Base-by-base conservation (phyloP, 37 sponge, comb jelly and placozoan species). In the Spongilla lacustris region DNA sequence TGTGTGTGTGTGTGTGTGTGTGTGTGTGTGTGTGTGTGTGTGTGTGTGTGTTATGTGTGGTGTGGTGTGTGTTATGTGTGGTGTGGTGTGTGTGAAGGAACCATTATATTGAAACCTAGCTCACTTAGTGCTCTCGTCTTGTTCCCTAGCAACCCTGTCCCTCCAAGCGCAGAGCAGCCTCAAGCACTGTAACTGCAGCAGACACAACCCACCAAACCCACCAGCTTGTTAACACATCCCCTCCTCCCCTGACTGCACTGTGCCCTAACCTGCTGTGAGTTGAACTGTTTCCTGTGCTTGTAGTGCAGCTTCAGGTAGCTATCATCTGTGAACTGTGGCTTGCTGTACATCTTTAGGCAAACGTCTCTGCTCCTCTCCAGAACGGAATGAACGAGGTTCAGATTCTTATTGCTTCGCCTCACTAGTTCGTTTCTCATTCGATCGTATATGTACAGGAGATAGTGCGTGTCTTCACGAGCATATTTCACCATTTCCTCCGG, bases 401-500 rank as follows among this genome's bases (percentile, higher is more conserved):
- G 46, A 58, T 79, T 33, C 38, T 78, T 84, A 68, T 85, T 92
- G 22, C 92, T 77, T 28, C 92, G 83, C 28, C 88, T 72, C 27
- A 98, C 83, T 19, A 98, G 89, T 73, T 98, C 99, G 49, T 96
- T 96, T 69, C 89, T 76, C 92, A 96, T 87, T 25, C 89, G 48
- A 75, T 98, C 97, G 69, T 95, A 98, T 26, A 98, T 85, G 84
- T 94, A 98, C 69, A 98, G 89, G 25, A 98, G 89, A 76, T 96
- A 96, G 89, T 98, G 99, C 19, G 99, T 98, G 92, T 98, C 99
- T 38, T 96, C 99, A 9, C 99, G 78, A 14, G 99, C 99, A 83
- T 98, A 98, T 50, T 92, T 87, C 36, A 92, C 58, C 95, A 98
- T 87, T 66, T 92, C 93, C 21, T 85, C 71, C 3, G 97, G 96